These are phyloP conservation scores for Trachemys scripta DNA, from an alignment of 2,113 vertebrate species.

Conservation along the genomic window DNA sequence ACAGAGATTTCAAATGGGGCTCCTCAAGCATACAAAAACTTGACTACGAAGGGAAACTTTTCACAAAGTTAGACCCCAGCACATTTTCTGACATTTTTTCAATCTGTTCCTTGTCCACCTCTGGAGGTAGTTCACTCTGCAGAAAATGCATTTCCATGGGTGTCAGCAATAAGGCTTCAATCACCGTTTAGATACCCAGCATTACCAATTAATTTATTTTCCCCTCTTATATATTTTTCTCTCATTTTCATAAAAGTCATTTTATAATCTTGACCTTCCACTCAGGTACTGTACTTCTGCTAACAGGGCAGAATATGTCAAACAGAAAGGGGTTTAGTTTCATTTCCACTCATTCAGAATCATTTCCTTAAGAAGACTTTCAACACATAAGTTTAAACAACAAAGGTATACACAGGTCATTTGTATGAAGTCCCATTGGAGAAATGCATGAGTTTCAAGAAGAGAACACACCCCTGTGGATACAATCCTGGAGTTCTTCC, in stretches of 20 bases:
- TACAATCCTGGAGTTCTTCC: neutral
- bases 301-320: neutral
- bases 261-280: neutral
- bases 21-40: constrained; percentile 7
- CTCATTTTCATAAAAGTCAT: neutral
- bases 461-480: constrained; percentile 26
- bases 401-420: constrained; percentile 8
- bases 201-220: constrained; percentile 3
- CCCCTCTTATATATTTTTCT: constrained; percentile 35
- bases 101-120: constrained; percentile 5
- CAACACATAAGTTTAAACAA: constrained; percentile 42
- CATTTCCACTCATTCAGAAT: constrained; percentile 53
- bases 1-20: constrained; percentile 18
- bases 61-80: constrained; percentile 19
- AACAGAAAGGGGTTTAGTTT: constrained; percentile 29
- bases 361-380: constrained; percentile 21
- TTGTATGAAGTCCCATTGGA: constrained; percentile 48
- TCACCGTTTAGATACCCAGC: neutral
- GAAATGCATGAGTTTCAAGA: constrained; percentile 26
- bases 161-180: neutral
- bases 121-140: constrained; percentile 6
- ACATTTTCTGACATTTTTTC: constrained; percentile 21
- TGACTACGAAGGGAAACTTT: constrained; percentile 2
- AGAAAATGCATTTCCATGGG: constrained; percentile 2
- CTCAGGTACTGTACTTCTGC: constrained; percentile 27